Evolutionary conservation across 2,888 invertebrate genomes (phyloP).

Genomic region (Eupithecia dodoneata): DNA sequence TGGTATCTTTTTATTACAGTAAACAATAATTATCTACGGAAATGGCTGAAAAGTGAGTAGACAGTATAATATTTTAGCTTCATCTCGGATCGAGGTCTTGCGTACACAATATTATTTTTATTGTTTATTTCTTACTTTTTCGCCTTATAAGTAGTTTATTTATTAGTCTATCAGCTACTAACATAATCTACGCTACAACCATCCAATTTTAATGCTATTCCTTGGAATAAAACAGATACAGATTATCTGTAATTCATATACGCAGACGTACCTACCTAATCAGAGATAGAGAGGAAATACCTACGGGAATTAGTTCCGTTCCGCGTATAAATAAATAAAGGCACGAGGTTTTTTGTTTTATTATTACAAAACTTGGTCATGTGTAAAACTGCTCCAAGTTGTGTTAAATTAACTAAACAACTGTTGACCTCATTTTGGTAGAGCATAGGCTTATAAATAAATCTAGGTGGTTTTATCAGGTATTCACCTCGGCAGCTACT

Average conservation of each 20-base stretch:
- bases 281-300: background rate
- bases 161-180: background rate
- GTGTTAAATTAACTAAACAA: background rate
- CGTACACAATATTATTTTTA: slow-evolving; percentile 57
- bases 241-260: slow-evolving; percentile 1
- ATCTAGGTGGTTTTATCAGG: slow-evolving; percentile 13
- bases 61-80: slow-evolving; percentile 44
- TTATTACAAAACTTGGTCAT: slow-evolving; percentile 8
- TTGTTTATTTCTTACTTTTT: slow-evolving; percentile 30
- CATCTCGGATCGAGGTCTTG: slow-evolving; percentile 55
- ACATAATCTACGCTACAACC: background rate
- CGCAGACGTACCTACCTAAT: background rate
- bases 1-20: slow-evolving; percentile 64
- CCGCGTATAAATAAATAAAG: slow-evolving; percentile 27
- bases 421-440: slow-evolving; percentile 39
- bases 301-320: slow-evolving; percentile 20
- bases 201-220: background rate
- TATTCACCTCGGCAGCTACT: background rate
- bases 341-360: slow-evolving; percentile 18
- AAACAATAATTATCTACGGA: slow-evolving; percentile 56
- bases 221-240: background rate
- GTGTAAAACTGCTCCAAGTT: background rate
- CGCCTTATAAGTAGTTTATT: background rate
- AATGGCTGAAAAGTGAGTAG: slow-evolving; percentile 80
- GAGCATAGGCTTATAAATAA: background rate